Conservation (phyloP, 2,797 vertebrate genomes). For the Scarus forsteni region DNA sequence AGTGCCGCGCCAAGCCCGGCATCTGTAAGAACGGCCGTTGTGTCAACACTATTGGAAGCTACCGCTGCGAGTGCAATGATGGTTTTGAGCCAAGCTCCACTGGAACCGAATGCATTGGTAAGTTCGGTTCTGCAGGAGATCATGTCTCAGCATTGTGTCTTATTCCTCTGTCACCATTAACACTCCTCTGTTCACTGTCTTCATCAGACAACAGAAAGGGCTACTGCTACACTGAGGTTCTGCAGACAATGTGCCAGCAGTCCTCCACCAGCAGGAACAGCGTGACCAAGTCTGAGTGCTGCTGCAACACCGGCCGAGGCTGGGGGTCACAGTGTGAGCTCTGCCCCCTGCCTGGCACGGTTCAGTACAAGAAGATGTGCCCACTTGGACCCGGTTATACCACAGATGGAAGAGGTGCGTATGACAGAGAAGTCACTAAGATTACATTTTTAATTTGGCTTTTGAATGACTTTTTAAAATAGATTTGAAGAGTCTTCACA, state of each 20-base stretch:
- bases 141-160: not conserved
- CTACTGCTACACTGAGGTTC: slow-evolving; percentile 91
- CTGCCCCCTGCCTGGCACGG: slow-evolving; percentile 92
- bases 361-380: slow-evolving; percentile 94
- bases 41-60: slow-evolving; percentile 92
- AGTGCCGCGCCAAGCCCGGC: slow-evolving; percentile 89
- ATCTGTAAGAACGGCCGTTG: slow-evolving; percentile 94
- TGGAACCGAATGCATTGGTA: slow-evolving; percentile 92
- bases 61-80: slow-evolving; percentile 91
- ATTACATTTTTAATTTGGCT: no score
- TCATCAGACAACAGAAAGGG: slow-evolving; percentile 90
- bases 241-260: slow-evolving; percentile 94
- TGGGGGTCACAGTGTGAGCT: slow-evolving; percentile 94
- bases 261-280: slow-evolving; percentile 89
- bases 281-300: slow-evolving; percentile 94
- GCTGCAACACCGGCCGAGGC: slow-evolving; percentile 90
- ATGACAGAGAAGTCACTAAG: not conserved
- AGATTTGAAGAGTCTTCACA: no score
- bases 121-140: slow-evolving; percentile 38
- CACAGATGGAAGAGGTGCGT: slow-evolving; percentile 90
- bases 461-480: no score
- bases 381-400: slow-evolving; percentile 93
- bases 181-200: not conserved
- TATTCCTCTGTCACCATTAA: not conserved
- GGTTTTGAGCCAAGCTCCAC: slow-evolving; percentile 91